Percentiles rank a stretch among this genome's conserved stretches.
Conservation (phyloP, 1,140 invertebrate genomes). For the Psix sp. region DNA sequence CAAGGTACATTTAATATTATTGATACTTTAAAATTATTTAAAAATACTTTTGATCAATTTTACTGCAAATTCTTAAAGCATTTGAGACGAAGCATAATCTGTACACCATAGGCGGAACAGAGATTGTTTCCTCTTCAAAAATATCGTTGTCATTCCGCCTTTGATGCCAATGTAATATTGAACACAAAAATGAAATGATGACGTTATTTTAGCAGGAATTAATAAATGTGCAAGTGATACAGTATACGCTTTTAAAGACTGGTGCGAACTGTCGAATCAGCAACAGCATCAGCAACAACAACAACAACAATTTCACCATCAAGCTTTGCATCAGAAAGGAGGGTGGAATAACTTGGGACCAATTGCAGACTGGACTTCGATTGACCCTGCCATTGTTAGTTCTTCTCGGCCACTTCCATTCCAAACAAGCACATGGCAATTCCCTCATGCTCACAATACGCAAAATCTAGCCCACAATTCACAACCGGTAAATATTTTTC, state of each 20-base stretch:
- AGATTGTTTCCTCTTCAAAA: no score
- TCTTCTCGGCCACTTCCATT: constrained; percentile 80
- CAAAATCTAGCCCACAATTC: constrained; percentile 72
- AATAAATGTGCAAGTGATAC: constrained; percentile 76
- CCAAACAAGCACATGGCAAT: constrained; percentile 75
- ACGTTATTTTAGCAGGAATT: constrained; percentile 68
- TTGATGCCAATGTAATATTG: not conserved
- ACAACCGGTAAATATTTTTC: constrained; percentile 68
- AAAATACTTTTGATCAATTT: no score
- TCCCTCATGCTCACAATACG: constrained; percentile 72
- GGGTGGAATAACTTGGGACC: constrained; percentile 76
- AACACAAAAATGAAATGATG: not conserved
- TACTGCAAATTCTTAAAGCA: no score
- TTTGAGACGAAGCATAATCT: no score
- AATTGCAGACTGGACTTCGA: constrained; percentile 86
- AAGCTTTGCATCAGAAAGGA: constrained; percentile 70
- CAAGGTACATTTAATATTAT: constrained; percentile 63
- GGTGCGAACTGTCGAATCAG: constrained; percentile 72
- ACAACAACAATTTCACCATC: constrained; percentile 72
- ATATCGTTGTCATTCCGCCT: no score
- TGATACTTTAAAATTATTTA: no score
- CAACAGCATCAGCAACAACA: constrained; percentile 58
- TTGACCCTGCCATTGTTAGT: constrained; percentile 91
- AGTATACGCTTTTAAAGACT: constrained; percentile 74
- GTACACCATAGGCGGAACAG: no score